Percentiles rank a stretch among this genome's conserved stretches.
These are phyloP conservation scores for Cydia splendana DNA, from an alignment of 1,140 invertebrate species.

Conservation along the genomic window DNA sequence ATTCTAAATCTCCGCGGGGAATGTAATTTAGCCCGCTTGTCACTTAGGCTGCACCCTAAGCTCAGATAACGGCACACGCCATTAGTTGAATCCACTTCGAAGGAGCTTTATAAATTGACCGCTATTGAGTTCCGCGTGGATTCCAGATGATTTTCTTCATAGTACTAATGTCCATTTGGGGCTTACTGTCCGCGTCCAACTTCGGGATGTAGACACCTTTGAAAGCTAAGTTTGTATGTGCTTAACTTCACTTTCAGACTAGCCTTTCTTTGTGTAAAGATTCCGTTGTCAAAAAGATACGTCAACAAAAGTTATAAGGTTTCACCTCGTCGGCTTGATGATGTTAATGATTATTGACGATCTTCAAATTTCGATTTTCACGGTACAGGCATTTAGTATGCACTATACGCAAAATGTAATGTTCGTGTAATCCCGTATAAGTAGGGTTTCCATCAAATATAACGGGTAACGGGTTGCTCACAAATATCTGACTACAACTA, in stretches of 20 bases:
- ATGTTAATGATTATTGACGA: no score
- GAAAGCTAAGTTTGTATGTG: not conserved
- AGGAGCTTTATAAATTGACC: constrained; percentile 48
- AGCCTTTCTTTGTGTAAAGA: no score
- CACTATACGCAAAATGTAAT: no score
- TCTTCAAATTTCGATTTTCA: no score
- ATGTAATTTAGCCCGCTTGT: constrained; percentile 30
- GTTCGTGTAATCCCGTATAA: no score
- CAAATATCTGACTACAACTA: no score
- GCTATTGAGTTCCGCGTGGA: constrained; percentile 40
- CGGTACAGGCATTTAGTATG: no score
- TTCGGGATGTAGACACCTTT: not conserved
- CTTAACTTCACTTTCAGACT: not conserved
- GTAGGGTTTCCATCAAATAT: no score
- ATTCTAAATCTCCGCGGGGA: not conserved
- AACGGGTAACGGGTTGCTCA: no score
- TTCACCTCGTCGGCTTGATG: no score
- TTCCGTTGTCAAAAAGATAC: no score
- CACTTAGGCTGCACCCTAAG: constrained; percentile 37
- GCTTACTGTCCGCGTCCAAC: constrained; percentile 20
- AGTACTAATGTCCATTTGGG: constrained; percentile 22
- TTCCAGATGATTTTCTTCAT: constrained; percentile 25
- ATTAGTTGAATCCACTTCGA: constrained; percentile 43
- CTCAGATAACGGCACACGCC: constrained; percentile 38
- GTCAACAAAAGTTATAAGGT: no score